Base-by-base conservation (phyloP, 2,888 invertebrate species). In the Eupithecia tripunctaria region DNA sequence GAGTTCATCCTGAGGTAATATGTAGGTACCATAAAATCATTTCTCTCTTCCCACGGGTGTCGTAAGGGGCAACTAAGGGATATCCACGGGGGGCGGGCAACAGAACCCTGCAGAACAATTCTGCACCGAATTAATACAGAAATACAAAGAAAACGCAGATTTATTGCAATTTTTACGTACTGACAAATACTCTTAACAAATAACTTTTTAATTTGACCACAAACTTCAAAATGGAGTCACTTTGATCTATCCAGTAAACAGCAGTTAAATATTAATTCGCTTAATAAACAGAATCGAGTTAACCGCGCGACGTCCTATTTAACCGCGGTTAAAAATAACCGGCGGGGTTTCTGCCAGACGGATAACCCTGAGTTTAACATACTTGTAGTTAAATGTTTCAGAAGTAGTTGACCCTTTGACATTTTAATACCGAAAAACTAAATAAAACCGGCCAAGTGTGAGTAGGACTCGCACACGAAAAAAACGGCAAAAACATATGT, bases 261-360 rank as follows among this genome's bases (percentile, higher is more conserved):
- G 41, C 27, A 59, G 68, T 70, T 72, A 74, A 74, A 75, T 76
- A 77, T 78, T 75, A 78, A 77, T 71, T 74, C 67, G 64, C 43
- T 41, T 75, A 74, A 63, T 79, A 77, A 80, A 67, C 80, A 79
- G 81, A 85, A 87, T 88, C 36, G 71, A 71, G 74, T 71, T 71
- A 69, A 75, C 59, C 59, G 43, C 65, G 63, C 75, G 76, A 79
- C 67, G 89, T 87, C 92, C 92, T 90, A 91, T 91, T 90, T 92
- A 91, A 92, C 91, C 83, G 81, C 82, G 78, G 89, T 92, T 91
- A 91, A 89, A 86, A 87, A 82, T 90, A 86, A 85, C 90, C 25
- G 64, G 66, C 43, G 73, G 73, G 78, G 65, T 81, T 82, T 84
- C 82, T 86, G 86, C 87, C 86, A 86, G 85, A 60, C 64, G 64